phyloP scores from a whole-genome alignment of 2,113 vertebrate species.

The Delphinus delphis region DNA sequence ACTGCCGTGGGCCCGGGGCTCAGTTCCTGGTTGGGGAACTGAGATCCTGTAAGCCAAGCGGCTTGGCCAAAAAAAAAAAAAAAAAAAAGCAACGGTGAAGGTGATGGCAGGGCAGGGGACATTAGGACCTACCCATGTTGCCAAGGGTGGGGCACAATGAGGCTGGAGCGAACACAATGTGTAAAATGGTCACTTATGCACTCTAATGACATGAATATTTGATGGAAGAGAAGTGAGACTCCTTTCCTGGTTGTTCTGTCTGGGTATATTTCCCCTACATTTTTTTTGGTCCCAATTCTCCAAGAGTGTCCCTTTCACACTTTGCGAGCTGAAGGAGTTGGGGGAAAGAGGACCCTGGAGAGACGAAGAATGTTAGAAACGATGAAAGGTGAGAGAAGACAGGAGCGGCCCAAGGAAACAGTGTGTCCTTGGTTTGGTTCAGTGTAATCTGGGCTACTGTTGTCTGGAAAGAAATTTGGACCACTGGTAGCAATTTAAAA shows the following conservation, averaged over 20 bases:
- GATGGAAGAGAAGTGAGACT: background rate
- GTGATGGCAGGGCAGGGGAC: background rate
- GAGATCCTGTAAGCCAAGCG: background rate
- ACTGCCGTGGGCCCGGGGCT: background rate
- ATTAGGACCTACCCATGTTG: accelerated
- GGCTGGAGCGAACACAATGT: background rate
- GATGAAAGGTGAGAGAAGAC: too few species aligned
- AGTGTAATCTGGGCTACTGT: background rate
- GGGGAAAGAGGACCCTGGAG: background rate
- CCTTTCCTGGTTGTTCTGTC: background rate
- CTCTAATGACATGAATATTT: background rate
- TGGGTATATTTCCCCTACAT: background rate
- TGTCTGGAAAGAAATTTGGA: background rate
- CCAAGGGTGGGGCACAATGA: accelerated
- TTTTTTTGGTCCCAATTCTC: background rate
- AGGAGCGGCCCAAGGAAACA: background rate
- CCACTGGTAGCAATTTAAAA: background rate
- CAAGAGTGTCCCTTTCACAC: background rate
- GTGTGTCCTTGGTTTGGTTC: background rate
- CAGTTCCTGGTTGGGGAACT: background rate
- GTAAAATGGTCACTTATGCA: accelerated
- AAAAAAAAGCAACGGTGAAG: background rate
- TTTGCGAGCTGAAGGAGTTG: background rate
- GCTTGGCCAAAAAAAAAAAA: background rate
- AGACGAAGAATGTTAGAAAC: background rate